Evolutionary conservation across 2,797 vertebrate species (phyloP).

Genomic region (Eremophila alpestris): DNA sequence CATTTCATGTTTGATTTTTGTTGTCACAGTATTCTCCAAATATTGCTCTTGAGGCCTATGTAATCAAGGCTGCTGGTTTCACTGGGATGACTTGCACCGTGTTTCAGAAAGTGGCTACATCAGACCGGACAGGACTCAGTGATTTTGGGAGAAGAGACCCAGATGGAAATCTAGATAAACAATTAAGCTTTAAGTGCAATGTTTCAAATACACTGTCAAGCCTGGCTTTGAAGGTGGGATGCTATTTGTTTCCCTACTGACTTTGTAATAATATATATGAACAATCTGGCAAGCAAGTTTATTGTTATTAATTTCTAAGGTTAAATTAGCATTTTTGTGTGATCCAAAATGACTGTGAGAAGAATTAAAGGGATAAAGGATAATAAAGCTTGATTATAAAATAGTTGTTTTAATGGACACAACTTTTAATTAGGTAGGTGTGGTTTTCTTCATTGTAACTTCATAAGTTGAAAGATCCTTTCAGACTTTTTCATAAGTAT

Average conservation of each 20-base stretch:
- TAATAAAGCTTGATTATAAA: background rate
- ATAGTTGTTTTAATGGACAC: background rate
- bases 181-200: conserved; percentile 96
- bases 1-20: conserved; percentile 5
- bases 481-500: background rate
- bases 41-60: conserved; percentile 92
- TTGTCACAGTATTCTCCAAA: conserved; percentile 89
- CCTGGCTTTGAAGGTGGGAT: conserved; percentile 87
- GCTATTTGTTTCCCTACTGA: conserved; percentile 14
- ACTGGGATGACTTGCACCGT: conserved; percentile 95
- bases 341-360: background rate
- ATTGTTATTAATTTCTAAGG: background rate
- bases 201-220: conserved; percentile 90
- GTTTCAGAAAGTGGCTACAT: conserved; percentile 86
- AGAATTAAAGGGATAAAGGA: background rate
- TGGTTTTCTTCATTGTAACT: background rate
- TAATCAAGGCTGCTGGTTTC: conserved; percentile 87
- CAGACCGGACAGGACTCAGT: conserved; percentile 80
- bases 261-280: background rate
- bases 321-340: background rate
- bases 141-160: conserved; percentile 81
- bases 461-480: background rate
- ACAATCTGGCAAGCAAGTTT: background rate
- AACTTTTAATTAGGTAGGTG: background rate
- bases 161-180: conserved; percentile 86